phyloP scores from a whole-genome alignment of 2,113 vertebrate genomes.

The Hiodon alosoides region DNA sequence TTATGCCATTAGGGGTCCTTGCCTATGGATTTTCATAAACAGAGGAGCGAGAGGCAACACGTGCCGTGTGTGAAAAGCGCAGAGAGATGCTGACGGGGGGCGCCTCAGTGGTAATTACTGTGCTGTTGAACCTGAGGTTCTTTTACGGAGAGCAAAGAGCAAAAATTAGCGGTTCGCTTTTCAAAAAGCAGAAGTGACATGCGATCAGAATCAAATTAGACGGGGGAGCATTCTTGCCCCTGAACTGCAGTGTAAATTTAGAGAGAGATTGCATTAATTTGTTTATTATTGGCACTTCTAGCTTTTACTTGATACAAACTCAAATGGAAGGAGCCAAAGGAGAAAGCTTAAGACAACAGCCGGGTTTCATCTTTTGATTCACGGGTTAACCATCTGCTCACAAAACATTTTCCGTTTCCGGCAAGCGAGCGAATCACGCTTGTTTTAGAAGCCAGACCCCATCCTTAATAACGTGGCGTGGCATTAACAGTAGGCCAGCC shows the following conservation, averaged over 20 bases:
- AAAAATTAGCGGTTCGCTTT: neutral
- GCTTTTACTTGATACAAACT: too few relatives aligned
- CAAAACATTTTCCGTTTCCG: neutral
- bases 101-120: too few relatives aligned
- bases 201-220: neutral
- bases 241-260: constrained; percentile 3
- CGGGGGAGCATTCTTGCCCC: neutral
- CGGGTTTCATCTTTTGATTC: too few relatives aligned
- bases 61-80: neutral
- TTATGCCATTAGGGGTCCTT: constrained; percentile 32
- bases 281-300: too few relatives aligned
- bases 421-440: neutral
- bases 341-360: too few relatives aligned
- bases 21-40: constrained; percentile 33
- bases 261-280: neutral
- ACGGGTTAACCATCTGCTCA: too few relatives aligned
- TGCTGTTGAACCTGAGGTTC: too few relatives aligned
- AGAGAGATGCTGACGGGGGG: neutral
- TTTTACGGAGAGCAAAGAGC: neutral
- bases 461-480: too few relatives aligned
- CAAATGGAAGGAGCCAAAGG: too few relatives aligned
- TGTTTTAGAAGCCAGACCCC: too few relatives aligned
- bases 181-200: neutral
- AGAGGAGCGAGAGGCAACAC: too few relatives aligned
- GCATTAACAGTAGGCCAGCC: too few relatives aligned